phyloP scores from a whole-genome alignment of 1,140 invertebrate species.

The Stegodyphus mimosarum region DNA sequence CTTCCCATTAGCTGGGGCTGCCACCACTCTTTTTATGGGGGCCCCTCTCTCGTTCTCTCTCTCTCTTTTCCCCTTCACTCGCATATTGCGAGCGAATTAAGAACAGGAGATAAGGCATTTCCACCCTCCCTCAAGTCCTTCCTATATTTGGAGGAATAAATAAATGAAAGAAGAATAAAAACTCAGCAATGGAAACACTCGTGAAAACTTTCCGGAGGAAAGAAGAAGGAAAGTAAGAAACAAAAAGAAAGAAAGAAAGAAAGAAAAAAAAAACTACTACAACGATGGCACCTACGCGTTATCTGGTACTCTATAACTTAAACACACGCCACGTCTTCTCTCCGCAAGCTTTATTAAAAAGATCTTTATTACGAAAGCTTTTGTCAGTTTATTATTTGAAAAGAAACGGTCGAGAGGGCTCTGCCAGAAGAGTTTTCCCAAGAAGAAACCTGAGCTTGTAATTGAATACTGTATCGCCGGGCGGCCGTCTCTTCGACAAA shows the following conservation, averaged over 20 bases:
- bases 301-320: constrained; percentile 41
- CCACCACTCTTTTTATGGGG: constrained; percentile 37
- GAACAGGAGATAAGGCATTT: constrained; percentile 59
- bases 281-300: constrained; percentile 1
- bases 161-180: constrained; percentile 21
- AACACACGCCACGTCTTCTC: constrained; percentile 26
- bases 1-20: constrained; percentile 42
- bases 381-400: constrained; percentile 61
- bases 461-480: constrained; percentile 44
- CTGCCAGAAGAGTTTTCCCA: constrained; percentile 19
- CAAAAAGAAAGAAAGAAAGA: constrained; percentile 2
- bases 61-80: neutral
- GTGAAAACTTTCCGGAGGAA: constrained; percentile 33
- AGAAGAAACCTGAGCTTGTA: constrained; percentile 34
- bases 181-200: constrained; percentile 7
- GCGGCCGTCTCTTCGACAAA: constrained; percentile 10
- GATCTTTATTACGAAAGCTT: constrained; percentile 60
- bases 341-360: constrained; percentile 54
- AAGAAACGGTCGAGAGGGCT: constrained; percentile 48
- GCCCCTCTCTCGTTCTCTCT: neutral
- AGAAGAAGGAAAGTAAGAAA: neutral
- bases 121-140: constrained; percentile 31
- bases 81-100: constrained; percentile 60
- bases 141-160: constrained; percentile 52
- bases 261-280: neutral